phyloP scores from a whole-genome alignment of 2,797 vertebrate species.

The Arrhamphus sclerolepis region DNA sequence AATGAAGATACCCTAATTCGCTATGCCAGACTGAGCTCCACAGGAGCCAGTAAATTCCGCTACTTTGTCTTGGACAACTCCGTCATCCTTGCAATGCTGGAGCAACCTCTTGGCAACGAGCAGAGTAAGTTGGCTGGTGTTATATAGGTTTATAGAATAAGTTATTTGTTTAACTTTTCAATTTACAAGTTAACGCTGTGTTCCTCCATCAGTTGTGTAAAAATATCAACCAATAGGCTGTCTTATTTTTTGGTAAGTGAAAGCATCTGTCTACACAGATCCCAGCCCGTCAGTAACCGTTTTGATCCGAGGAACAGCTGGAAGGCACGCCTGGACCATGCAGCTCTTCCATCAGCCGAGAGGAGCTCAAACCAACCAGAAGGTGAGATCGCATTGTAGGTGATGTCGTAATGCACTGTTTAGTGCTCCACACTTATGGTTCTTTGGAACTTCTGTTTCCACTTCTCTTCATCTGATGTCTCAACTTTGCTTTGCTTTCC shows the following conservation, averaged over 20 bases:
- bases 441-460: neutral
- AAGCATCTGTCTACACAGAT: conserved; percentile 72
- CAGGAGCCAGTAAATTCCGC: conserved; percentile 92
- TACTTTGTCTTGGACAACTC: conserved; percentile 97
- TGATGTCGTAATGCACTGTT: neutral
- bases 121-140: conserved; percentile 85
- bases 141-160: too few species aligned
- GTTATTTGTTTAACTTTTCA: too few species aligned
- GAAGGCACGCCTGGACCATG: conserved; percentile 96
- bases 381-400: conserved; percentile 77
- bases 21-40: conserved; percentile 89
- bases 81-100: conserved; percentile 95
- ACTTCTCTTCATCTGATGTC: conserved; percentile 13
- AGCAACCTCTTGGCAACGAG: conserved; percentile 94
- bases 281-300: conserved; percentile 94
- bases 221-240: neutral
- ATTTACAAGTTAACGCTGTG: too few species aligned
- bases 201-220: neutral
- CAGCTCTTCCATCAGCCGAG: conserved; percentile 95
- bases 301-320: conserved; percentile 92
- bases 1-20: conserved; percentile 94
- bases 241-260: neutral
- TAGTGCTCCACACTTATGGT: neutral
- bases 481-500: conserved; percentile 2
- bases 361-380: conserved; percentile 93